phyloP scores from a whole-genome alignment of 2,113 vertebrate species.

The Aspidoscelis tigris region DNA sequence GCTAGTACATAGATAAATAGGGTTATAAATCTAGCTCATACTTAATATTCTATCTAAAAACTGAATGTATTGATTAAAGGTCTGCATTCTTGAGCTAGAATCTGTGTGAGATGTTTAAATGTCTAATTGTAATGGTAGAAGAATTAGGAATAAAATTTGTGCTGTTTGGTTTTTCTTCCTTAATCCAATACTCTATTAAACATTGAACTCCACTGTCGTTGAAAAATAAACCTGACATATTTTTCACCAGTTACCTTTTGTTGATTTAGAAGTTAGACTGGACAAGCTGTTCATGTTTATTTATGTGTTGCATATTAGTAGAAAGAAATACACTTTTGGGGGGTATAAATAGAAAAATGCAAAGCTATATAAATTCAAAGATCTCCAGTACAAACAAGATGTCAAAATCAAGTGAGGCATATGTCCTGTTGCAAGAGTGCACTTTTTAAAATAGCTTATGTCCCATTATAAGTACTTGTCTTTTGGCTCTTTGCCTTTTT shows the following conservation, averaged over 20 bases:
- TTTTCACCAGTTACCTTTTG: neutral
- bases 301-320: too few species aligned
- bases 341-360: too few species aligned
- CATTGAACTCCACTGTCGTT: neutral
- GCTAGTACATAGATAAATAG: slow-evolving; percentile 51
- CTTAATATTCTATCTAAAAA: slow-evolving; percentile 38
- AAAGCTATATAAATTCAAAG: too few species aligned
- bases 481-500: neutral
- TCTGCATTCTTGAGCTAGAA: slow-evolving; percentile 40
- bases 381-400: too few species aligned
- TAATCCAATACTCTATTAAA: neutral
- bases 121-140: slow-evolving; percentile 31
- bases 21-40: slow-evolving; percentile 51
- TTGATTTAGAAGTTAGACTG: neutral
- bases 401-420: neutral
- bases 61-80: slow-evolving; percentile 22
- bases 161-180: slow-evolving; percentile 3
- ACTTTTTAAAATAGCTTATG: too few species aligned
- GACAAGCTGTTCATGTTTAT: neutral
- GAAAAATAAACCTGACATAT: neutral
- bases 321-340: too few species aligned
- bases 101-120: slow-evolving; percentile 35
- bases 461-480: neutral
- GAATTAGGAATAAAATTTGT: slow-evolving; percentile 15
- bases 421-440: neutral